phyloP scores from a whole-genome alignment of 2,888 invertebrate genomes.

The Lottia gigantea region DNA sequence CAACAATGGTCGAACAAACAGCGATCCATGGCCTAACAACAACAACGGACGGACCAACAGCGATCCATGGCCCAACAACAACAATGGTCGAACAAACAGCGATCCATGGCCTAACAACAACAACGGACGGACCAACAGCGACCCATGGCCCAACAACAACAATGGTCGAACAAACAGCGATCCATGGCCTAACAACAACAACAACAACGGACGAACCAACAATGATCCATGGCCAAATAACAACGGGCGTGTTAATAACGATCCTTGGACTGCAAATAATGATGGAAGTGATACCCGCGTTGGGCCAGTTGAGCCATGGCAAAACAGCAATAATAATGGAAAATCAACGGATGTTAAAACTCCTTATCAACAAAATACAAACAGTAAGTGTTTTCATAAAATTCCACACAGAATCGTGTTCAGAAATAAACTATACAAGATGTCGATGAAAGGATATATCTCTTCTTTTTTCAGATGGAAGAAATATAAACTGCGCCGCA shows the following conservation, averaged over 20 bases:
- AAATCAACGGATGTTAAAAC: too few relatives aligned
- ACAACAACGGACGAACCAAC: neutral
- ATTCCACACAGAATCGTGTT: too few relatives aligned
- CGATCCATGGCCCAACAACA: constrained; percentile 2
- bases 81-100: neutral
- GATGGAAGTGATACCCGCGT: too few relatives aligned
- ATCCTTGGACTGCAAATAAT: too few relatives aligned
- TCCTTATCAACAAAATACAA: too few relatives aligned
- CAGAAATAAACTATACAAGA: too few relatives aligned
- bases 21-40: neutral
- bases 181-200: neutral
- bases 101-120: constrained; percentile 7
- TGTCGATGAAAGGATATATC: too few relatives aligned
- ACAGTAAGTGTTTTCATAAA: too few relatives aligned
- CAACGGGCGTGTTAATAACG: neutral
- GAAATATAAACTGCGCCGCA: neutral
- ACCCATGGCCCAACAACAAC: neutral
- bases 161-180: neutral
- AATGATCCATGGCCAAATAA: neutral
- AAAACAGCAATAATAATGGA: too few relatives aligned
- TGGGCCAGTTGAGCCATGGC: too few relatives aligned
- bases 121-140: neutral
- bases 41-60: neutral
- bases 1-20: neutral
- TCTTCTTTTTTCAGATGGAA: neutral